Conservation (phyloP, 1,140 invertebrate genomes). For the Battus philenor region DNA sequence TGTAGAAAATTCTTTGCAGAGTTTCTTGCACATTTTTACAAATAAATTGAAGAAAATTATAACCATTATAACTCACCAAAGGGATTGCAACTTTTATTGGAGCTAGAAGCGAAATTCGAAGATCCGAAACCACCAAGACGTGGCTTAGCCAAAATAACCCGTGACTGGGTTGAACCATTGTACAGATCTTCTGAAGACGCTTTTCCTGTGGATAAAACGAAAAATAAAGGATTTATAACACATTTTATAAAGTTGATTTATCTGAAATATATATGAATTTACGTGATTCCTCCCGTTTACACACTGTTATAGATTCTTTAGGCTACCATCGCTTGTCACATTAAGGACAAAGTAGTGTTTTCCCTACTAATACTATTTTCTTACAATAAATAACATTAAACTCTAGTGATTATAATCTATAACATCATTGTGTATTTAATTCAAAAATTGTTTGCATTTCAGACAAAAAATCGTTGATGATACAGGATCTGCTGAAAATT, state of each 20-base stretch:
- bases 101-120: slow-evolving; percentile 53
- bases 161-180: slow-evolving; percentile 56
- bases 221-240: no score
- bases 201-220: no score
- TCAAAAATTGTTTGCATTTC: slow-evolving; percentile 1
- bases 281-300: no score
- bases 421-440: not conserved
- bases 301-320: no score
- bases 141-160: slow-evolving; percentile 62
- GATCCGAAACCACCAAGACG: slow-evolving; percentile 60
- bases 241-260: no score
- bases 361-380: not conserved
- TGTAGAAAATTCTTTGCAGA: no score
- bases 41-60: not conserved
- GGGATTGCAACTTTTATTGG: slow-evolving; percentile 50
- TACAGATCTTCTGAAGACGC: slow-evolving; percentile 50
- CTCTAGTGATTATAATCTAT: not conserved
- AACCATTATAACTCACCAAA: slow-evolving; percentile 40
- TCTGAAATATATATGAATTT: no score
- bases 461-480: slow-evolving; percentile 8
- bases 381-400: not conserved
- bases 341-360: no score
- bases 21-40: no score
- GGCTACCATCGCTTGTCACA: no score
- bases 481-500: not conserved